Conservation (phyloP, 2,797 vertebrate genomes). For the Chanos chanos region DNA sequence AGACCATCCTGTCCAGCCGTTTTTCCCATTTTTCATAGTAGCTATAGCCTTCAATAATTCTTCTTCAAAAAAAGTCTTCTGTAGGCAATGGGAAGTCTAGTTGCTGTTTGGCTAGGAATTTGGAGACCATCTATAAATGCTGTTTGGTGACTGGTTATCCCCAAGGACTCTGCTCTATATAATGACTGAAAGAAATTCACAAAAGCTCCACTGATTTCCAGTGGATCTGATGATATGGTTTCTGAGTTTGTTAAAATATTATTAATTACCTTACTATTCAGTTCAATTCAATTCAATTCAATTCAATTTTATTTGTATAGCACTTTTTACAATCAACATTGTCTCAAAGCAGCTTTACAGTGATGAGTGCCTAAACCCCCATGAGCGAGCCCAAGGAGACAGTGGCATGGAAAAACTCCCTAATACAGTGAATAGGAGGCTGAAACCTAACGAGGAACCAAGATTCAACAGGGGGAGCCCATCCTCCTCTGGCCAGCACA, state of each 20-base stretch:
- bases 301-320: too few relatives aligned
- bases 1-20: conserved; percentile 11
- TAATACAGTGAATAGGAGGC: too few relatives aligned
- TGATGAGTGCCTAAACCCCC: too few relatives aligned
- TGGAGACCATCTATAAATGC: conserved; percentile 8
- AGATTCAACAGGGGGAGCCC: too few relatives aligned
- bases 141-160: background rate
- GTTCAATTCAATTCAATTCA: too few relatives aligned
- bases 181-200: background rate
- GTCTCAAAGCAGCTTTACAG: too few relatives aligned
- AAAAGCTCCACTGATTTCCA: conserved; percentile 13
- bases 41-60: conserved; percentile 8
- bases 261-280: conserved; percentile 25
- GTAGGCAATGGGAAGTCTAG: background rate
- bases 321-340: too few relatives aligned
- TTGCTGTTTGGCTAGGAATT: conserved; percentile 2
- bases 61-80: too few relatives aligned
- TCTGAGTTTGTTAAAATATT: conserved; percentile 6
- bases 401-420: too few relatives aligned
- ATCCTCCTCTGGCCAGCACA: too few relatives aligned
- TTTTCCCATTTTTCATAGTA: conserved; percentile 20
- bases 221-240: background rate
- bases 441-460: too few relatives aligned
- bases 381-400: too few relatives aligned
- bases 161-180: background rate